Conservation (phyloP, 37 sponge, comb jelly and placozoan genomes). For the Lycopodina hypogea region DNA sequence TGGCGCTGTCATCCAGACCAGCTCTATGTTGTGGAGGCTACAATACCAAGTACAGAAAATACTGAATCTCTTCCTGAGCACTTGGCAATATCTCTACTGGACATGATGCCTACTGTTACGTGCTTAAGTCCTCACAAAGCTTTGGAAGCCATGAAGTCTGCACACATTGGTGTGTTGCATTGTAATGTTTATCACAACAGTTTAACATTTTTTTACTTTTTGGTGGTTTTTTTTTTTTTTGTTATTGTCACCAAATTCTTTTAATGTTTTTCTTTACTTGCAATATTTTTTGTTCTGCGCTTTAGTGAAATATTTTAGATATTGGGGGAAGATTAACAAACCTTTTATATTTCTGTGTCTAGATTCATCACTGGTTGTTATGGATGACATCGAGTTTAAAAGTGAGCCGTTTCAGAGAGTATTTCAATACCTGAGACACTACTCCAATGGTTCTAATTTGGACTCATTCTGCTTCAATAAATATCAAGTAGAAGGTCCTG, state of each 20-base stretch:
- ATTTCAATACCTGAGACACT: constrained; percentile 59
- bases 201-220: neutral
- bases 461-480: constrained; percentile 45
- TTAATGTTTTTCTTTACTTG: neutral
- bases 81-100: constrained; percentile 28
- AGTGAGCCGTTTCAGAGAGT: constrained; percentile 62
- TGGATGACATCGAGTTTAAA: constrained; percentile 57
- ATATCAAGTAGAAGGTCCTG: constrained; percentile 22
- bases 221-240: neutral
- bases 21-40: constrained; percentile 61
- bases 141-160: constrained; percentile 5
- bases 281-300: neutral
- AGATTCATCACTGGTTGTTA: constrained; percentile 18
- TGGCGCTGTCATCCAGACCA: constrained; percentile 55
- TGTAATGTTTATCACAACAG: neutral
- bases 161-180: constrained; percentile 2
- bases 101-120: constrained; percentile 43
- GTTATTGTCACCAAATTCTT: too few relatives aligned
- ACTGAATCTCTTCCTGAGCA: constrained; percentile 13
- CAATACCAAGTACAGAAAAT: constrained; percentile 8
- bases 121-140: constrained; percentile 27
- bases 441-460: constrained; percentile 14
- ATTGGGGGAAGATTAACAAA: too few relatives aligned
- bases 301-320: too few relatives aligned
- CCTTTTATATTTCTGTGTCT: neutral